phyloP scores from a whole-genome alignment of 2,888 invertebrate species.

The Pyrochroa serraticornis region DNA sequence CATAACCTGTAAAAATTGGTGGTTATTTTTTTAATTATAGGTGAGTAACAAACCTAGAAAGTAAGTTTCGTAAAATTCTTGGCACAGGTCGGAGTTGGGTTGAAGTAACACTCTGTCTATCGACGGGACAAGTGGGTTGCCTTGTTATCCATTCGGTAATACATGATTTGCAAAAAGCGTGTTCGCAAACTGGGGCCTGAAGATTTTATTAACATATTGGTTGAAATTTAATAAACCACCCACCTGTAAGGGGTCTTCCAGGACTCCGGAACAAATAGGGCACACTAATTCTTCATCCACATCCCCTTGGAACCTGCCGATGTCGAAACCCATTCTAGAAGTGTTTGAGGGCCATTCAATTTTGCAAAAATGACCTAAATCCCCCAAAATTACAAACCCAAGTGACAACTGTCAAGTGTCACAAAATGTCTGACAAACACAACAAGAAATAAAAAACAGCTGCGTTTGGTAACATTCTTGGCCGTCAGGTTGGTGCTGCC shows the following conservation, averaged over 20 bases:
- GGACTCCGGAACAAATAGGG: constrained; percentile 93
- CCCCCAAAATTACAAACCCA: background rate
- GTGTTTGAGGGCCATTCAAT: constrained; percentile 4
- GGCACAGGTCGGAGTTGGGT: constrained; percentile 90
- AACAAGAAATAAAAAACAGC: constrained; percentile 13
- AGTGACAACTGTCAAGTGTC: constrained; percentile 13
- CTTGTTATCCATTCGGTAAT: constrained; percentile 95
- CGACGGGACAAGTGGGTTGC: constrained; percentile 94
- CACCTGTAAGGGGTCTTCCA: constrained; percentile 95
- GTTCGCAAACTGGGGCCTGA: constrained; percentile 93
- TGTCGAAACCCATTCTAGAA: constrained; percentile 87
- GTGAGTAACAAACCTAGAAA: constrained; percentile 69
- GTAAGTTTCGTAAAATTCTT: constrained; percentile 87
- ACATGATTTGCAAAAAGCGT: constrained; percentile 93
- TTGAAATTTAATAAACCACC: constrained; percentile 21
- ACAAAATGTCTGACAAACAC: constrained; percentile 23
- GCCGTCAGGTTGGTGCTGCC: too few species aligned
- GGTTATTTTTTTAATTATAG: background rate
- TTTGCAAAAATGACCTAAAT: background rate
- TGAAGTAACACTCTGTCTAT: constrained; percentile 88
- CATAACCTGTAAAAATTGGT: constrained; percentile 67
- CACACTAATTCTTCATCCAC: constrained; percentile 97
- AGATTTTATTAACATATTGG: constrained; percentile 1
- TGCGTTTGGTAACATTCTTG: too few species aligned
- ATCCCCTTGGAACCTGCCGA: constrained; percentile 91